Evolutionary conservation across 1,140 invertebrate genomes (phyloP).

Genomic region (Hycleus phaleratus): DNA sequence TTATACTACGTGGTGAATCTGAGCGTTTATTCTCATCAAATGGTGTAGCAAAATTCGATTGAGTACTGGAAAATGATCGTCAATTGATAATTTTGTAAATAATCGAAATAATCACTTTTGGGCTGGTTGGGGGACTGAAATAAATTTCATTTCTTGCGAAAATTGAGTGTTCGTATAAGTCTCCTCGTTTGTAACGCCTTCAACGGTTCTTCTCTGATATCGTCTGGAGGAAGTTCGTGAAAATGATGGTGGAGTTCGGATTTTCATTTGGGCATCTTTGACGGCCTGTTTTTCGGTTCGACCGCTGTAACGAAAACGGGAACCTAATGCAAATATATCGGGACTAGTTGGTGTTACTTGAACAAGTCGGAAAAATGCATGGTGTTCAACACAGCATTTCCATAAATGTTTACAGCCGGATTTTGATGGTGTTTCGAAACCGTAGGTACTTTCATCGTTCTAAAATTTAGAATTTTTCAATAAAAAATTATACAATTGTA

Average conservation of each 20-base stretch:
- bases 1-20: conserved; percentile 69
- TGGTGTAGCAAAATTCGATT: conserved; percentile 1
- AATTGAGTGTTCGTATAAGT: conserved; percentile 17
- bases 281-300: conserved; percentile 58
- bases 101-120: conserved; percentile 28
- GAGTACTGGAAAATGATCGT: conserved; percentile 4
- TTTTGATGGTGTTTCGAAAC: conserved; percentile 90
- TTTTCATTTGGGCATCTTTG: conserved; percentile 50
- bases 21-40: conserved; percentile 35
- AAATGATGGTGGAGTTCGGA: conserved; percentile 70
- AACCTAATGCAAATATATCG: conserved; percentile 64
- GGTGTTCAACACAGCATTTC: conserved; percentile 97
- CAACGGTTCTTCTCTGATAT: conserved; percentile 68
- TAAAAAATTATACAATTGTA: conserved; percentile 22
- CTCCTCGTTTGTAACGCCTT: conserved; percentile 38
- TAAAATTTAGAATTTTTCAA: conserved; percentile 39
- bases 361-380: conserved; percentile 93
- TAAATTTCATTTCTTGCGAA: conserved; percentile 49
- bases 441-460: conserved; percentile 93
- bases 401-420: conserved; percentile 95
- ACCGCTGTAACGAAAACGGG: conserved; percentile 63
- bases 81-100: neutral
- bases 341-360: conserved; percentile 61
- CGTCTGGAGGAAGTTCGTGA: conserved; percentile 81
- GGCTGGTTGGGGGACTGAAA: conserved; percentile 53